Base-by-base conservation (phyloP, 2,113 vertebrate genomes). In the Hydropotes inermis region DNA sequence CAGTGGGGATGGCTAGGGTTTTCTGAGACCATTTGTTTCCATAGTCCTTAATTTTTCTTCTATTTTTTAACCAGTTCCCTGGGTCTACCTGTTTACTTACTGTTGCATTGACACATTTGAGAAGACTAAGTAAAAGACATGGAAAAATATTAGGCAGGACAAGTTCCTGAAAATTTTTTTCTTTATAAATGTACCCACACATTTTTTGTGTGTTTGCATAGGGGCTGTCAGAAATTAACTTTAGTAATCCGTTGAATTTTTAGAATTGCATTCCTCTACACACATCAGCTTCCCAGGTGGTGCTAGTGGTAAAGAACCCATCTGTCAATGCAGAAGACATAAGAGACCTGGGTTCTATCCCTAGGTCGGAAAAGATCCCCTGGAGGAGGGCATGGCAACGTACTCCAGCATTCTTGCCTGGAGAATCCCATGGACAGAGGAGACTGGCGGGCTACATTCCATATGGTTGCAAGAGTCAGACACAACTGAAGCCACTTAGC, bases 21-120 rank as follows among this genome's bases (percentile, higher is more conserved):
- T 97, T 93, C 50, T 58, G 57, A 83, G 25, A 57, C 47, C 58
- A 64, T 96, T 83, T 96, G 60, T 95, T 97, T 58, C 43, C 52
- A 85, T 9, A n/a, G 23, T 47, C 55, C 28, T 95, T 47, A 39
- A 39, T 4, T 60, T 81, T 9, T 78, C 14, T 89, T 57, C 16
- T 60, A 33, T 92, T 90, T 47, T 79, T 95, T 64, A 21, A 30
- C 43, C 52, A 45, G 4, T 84, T 57, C 33, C 43, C 25, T 94
- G 1, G 52, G 12, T 88, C 54, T 50, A 3, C 64, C 28, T 78
- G 84, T 93, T 82, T 92, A 28, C 39, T 91, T 87, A 85, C 70
- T 94, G 67, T 85, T 95, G n/a, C 81, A 67, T 6, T 85, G 82
- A 21, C 30, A 91, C 17, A 90, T 58, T 87, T 91, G 58, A 88